Evolutionary conservation across 2,888 invertebrate genomes (phyloP), one percentile per base, ranked within the genome.

Genomic region (Patella pellucida): DNA sequence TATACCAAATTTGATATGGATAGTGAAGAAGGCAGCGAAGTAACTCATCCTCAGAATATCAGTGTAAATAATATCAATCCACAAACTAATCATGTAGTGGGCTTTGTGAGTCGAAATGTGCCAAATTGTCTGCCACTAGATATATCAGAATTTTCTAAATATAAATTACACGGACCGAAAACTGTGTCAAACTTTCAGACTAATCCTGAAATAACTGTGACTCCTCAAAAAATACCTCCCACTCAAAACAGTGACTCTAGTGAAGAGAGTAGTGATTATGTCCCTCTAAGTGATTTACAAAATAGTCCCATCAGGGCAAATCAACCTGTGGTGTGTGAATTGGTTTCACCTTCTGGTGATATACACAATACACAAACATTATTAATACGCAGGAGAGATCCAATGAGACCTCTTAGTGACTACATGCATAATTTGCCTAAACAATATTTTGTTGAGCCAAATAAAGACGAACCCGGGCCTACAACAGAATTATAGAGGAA

Each of bases 341-440:
- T 69, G 11, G 41, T 50, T n/a, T 69, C 50, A 19, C 41, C 50
- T 11, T 23, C 69, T 27, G 69, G 51, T 9, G 51, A 69, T 51
- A 62, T 62, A 11, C 19, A 19, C 14, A 62, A 62, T 23, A 62
- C 23, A 62, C 62, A 62, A 62, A 62, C 62, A 23, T 14, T 62
- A 62, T 19, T 62, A 23, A 23, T 62, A 11, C 19, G 62, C 19
- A 19, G 62, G 3, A 23, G 19, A 12, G 62, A 62, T 19, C 62
- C 62, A 12, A 23, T 23, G 62, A 9, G 75, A 52, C 75, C 75
- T 14, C 71, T 75, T 15, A 75, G 75, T 75, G 75, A 71, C 12
- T 75, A 75, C 72, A 75, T 75, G 72, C 71, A 75, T 68, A 67
- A 75, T 23, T 71, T 75, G 15, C 75, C 75, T 14, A 23, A 68